Evolutionary conservation across 2,888 invertebrate species (phyloP).

Genomic region (Drosophila formosana): DNA sequence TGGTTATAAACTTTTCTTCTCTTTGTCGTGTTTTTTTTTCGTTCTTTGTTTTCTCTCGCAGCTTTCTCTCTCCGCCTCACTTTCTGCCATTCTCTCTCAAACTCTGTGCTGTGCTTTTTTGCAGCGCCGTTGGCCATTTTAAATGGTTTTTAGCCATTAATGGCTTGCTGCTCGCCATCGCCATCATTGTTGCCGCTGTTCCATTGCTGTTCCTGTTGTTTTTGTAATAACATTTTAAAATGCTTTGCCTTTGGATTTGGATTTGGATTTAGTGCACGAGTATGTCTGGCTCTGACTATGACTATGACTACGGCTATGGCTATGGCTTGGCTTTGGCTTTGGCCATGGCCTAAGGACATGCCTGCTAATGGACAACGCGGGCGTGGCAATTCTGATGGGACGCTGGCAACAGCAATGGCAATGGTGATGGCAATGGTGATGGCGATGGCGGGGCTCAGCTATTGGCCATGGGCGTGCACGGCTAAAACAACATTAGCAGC

Average conservation of each 20-base stretch:
- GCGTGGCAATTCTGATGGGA: conserved; percentile 13
- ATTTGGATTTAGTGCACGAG: conserved; percentile 40
- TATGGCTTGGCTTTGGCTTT: conserved; percentile 12
- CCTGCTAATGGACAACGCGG: conserved; percentile 64
- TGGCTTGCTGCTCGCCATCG: conserved; percentile 52
- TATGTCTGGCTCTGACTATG: conserved; percentile 30
- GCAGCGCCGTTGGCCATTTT: conserved; percentile 71
- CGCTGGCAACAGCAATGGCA: too few species aligned
- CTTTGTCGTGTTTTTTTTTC: conserved; percentile 44
- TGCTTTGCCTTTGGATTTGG: conserved; percentile 69
- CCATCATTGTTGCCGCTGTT: conserved; percentile 25
- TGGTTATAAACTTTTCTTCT: conserved; percentile 76
- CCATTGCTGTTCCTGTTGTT: conserved; percentile 25
- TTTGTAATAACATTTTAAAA: conserved; percentile 80
- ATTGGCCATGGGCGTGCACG: conserved; percentile 38
- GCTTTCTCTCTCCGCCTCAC: conserved; percentile 13
- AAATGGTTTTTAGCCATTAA: conserved; percentile 78
- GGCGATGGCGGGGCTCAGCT: conserved; percentile 1
- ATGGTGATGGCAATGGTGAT: not conserved
- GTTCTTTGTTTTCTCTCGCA: conserved; percentile 20
- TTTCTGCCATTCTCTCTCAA: not conserved
- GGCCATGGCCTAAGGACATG: conserved; percentile 52
- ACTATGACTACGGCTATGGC: conserved; percentile 14
- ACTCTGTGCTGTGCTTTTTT: conserved; percentile 47
- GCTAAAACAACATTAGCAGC: conserved; percentile 58